Evolutionary conservation across 2,113 vertebrate species (phyloP), one percentile per base, ranked within the genome.

Genomic region (Prunella himalayana): DNA sequence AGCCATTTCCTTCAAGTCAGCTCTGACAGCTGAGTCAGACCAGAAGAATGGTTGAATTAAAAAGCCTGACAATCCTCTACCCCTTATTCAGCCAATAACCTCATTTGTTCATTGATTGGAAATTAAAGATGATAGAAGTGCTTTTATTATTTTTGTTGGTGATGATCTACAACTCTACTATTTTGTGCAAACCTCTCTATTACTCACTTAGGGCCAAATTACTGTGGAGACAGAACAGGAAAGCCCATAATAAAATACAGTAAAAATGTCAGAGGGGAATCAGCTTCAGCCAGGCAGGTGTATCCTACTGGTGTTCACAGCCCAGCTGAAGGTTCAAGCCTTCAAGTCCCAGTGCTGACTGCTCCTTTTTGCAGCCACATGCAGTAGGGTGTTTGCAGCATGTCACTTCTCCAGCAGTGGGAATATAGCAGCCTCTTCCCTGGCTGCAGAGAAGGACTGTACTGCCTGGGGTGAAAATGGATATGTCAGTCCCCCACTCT

Each of bases 1-100:
- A 94, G 77, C 82, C 66, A 30, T 54, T 78, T 42, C 80, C 93
- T 88, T 93, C 89, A 86, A 95, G 70, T 90, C 94, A 86, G 77
- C 57, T 95, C 94, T 97, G 92, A 96, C 85, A 96, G 95, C 94
- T 90, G 95, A 95, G 94, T 96, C 95, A 97, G 94, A 96, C 85
- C 85, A 92, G 82, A 96, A 95, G 60, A 94, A 95, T 92, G 56
- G 76, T 56, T 94, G 68, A 96, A 96, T 95, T 91, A 72, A 93
- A 92, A 94, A 88, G 82, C 47, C n/a, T 90, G 75, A 86, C 90
- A 93, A 92, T 88, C 56, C 68, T 90, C 82, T 81, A 96, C 47
- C 82, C 87, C 33, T 86, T 93, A 78, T 60, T 94, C 94, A 96
- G 72, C 92, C 93, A 94, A 92, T 86, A 96, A 92, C 49, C 56